A percentile compares a stretch with the other conserved stretches of the same genome.
phyloP scores from a whole-genome alignment of 2,113 vertebrate genomes.

The Tautogolabrus adspersus region DNA sequence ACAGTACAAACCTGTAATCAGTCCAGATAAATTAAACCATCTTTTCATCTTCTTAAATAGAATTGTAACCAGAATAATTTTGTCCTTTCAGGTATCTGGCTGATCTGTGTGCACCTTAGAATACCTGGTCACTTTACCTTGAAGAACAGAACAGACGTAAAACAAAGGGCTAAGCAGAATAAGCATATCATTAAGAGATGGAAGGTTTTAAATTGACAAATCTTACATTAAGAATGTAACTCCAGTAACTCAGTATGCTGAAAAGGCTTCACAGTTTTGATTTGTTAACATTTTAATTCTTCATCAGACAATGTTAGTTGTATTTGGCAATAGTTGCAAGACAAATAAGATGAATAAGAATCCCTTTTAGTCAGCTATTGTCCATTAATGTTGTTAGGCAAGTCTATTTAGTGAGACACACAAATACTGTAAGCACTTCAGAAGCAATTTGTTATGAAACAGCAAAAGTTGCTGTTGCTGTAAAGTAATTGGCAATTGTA shows the following conservation, averaged over 20 bases:
- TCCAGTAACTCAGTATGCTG: constrained; percentile 17
- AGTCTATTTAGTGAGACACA: no score
- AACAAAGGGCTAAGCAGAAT: constrained; percentile 48
- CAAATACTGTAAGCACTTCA: no score
- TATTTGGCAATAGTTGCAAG: no score
- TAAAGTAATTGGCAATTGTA: no score
- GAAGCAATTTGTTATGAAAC: no score
- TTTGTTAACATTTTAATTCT: no score
- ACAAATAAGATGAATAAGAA: no score
- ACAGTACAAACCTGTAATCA: constrained; percentile 19
- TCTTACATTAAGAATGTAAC: constrained; percentile 36
- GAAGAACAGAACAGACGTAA: not conserved
- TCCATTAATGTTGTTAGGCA: no score
- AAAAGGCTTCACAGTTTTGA: not conserved
- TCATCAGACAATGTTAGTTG: no score
- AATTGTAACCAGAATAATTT: not conserved
- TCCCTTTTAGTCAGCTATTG: no score
- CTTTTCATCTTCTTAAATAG: not conserved
- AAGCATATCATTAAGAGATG: constrained; percentile 63
- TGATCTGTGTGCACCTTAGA: not conserved
- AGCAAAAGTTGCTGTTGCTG: no score
- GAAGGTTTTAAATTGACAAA: constrained; percentile 50
- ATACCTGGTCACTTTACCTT: not conserved
- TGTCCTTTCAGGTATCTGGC: not conserved
- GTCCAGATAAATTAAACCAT: constrained; percentile 4